Evolutionary conservation across 2,113 vertebrate genomes (phyloP).

Genomic region (Phyllostomus discolor): DNA sequence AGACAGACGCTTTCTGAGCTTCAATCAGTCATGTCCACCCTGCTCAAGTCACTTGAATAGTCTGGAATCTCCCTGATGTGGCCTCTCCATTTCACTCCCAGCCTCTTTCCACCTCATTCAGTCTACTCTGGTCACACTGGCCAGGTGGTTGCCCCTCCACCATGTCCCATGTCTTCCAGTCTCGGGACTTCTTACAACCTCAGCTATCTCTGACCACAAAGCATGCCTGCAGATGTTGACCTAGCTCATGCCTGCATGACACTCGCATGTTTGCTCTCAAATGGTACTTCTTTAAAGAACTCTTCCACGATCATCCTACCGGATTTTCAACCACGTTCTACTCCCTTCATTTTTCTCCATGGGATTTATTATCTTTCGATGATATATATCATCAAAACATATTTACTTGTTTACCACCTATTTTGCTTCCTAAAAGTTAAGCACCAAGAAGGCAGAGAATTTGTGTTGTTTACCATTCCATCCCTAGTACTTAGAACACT

Average conservation of each 20-base stretch:
- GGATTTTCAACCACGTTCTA: neutral
- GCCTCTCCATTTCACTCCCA: neutral
- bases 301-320: neutral
- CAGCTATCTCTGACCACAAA: neutral
- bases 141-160: neutral
- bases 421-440: neutral
- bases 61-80: neutral
- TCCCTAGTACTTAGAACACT: neutral
- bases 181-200: accelerated
- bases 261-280: neutral
- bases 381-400: neutral
- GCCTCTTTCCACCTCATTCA: neutral
- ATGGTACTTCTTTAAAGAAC: neutral
- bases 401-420: neutral
- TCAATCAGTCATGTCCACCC: neutral
- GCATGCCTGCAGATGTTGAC: neutral
- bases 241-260: neutral
- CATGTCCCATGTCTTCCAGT: accelerated
- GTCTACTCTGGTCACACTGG: neutral
- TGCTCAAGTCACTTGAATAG: neutral
- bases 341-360: neutral
- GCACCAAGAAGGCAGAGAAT: accelerated
- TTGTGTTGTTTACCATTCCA: neutral
- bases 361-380: neutral
- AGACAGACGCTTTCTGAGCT: neutral